Evolutionary conservation across 2,113 vertebrate genomes (phyloP).

Genomic region (Antechinus flavipes): DNA sequence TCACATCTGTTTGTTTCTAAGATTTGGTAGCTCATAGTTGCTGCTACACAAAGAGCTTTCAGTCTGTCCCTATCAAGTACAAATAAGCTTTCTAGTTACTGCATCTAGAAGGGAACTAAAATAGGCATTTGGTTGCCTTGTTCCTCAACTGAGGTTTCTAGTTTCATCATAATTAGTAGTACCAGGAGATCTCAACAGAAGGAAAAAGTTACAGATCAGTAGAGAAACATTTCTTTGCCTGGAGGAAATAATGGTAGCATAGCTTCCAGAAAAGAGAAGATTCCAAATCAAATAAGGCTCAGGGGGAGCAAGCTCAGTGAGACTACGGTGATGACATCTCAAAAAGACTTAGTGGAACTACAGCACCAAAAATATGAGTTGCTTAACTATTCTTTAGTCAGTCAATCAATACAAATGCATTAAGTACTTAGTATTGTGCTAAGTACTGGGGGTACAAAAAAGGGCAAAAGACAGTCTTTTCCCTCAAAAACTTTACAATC

Average conservation of each 20-base stretch:
- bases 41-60: background rate
- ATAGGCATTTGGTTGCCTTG: background rate
- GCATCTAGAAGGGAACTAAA: background rate
- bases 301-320: background rate
- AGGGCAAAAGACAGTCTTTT: background rate
- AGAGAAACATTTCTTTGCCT: background rate
- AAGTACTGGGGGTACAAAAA: background rate
- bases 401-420: background rate
- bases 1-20: no score
- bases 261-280: background rate
- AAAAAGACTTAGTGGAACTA: background rate
- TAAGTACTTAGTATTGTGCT: background rate
- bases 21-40: no score
- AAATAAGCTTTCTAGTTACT: background rate
- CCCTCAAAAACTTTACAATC: background rate
- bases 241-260: background rate
- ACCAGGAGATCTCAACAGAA: background rate
- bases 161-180: background rate
- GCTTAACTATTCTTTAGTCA: background rate
- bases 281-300: background rate
- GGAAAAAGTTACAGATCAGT: background rate
- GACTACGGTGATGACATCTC: background rate
- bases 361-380: background rate
- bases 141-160: background rate
- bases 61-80: background rate